Conservation (phyloP, 2,113 vertebrate species). For the Brienomyrus brachyistius region DNA sequence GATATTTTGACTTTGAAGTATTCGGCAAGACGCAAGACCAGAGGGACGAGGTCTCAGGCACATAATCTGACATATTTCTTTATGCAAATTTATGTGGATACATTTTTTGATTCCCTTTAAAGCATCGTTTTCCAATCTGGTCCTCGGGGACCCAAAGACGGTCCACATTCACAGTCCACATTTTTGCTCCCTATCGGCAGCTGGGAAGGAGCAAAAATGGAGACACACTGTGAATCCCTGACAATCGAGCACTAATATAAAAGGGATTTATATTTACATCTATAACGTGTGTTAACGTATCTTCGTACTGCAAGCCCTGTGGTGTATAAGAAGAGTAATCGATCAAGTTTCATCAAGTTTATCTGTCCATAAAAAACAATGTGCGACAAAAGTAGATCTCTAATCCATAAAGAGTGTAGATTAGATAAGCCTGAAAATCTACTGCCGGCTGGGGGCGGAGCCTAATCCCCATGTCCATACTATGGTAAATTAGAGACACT, state of each 20-base stretch:
- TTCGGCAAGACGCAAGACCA: not conserved
- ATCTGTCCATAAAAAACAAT: not conserved
- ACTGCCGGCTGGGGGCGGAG: not conserved
- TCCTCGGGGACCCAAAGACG: too few species aligned
- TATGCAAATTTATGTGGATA: too few species aligned
- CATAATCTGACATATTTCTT: too few species aligned
- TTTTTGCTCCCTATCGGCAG: not conserved
- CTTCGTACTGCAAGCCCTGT: not conserved
- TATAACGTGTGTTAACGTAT: not conserved
- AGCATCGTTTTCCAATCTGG: too few species aligned
- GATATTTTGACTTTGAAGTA: not conserved
- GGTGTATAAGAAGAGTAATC: not conserved
- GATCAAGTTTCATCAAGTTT: not conserved
- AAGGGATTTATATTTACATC: not conserved
- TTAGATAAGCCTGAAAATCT: not conserved
- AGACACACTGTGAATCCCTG: not conserved
- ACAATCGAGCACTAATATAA: not conserved
- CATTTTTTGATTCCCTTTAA: too few species aligned
- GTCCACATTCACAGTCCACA: too few species aligned
- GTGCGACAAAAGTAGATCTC: not conserved
- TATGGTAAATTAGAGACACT: not conserved
- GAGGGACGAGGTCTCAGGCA: too few species aligned
- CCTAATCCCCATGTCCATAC: not conserved
- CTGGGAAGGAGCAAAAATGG: not conserved
- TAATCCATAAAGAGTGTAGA: not conserved